Evolutionary conservation across 2,113 vertebrate genomes (phyloP), one percentile per base, ranked within the genome.

Genomic region (Megalops atlanticus): DNA sequence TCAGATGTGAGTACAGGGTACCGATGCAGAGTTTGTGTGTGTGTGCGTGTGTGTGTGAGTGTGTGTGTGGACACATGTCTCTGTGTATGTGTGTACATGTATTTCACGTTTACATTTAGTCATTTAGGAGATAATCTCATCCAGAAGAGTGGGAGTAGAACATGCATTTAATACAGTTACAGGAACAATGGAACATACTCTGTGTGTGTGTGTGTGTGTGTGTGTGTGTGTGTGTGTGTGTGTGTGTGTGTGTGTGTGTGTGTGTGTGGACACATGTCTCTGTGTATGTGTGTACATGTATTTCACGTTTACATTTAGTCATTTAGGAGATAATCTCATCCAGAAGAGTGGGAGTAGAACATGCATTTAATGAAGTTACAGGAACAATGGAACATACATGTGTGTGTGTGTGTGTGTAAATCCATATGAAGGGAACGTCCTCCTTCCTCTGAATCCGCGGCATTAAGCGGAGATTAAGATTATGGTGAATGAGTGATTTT

Each of bases 1-100:
- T 99, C 98, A 0, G 96, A 98, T 81, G 98, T 99, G 90, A 96
- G 97, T 95, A 92, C 86, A 64, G 36, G 49, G 47, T 83, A 0
- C 75, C 85, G 84, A 0, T 40, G 70, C 7, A 58, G 0, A 1
- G 27, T 82, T 14, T 3, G 7, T 15, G 84, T 54, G 11, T 54
- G 21, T 1, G 7, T 35, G 31, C 3, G 2, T 0, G 52, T 83
- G 21, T 24, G 77, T 27, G 39, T 24, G 16, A 4, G 12, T 52
- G 16, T 52, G 49, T 45, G 16, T 75, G 21, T 39, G 36, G 36
- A 1, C 47, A 27, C 6, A 4, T 71, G 43, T 10, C 43, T 45
- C 7, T 45, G 43, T 45, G 14, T 45, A 10, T 45, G 14, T 14
- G 14, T 45, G 43, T 45, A 45, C 14, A 45, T 45, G 43, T n/a